Evolutionary conservation across 1,140 invertebrate species (phyloP), one percentile per base, ranked within the genome.

Genomic region (Eciton burchellii): DNA sequence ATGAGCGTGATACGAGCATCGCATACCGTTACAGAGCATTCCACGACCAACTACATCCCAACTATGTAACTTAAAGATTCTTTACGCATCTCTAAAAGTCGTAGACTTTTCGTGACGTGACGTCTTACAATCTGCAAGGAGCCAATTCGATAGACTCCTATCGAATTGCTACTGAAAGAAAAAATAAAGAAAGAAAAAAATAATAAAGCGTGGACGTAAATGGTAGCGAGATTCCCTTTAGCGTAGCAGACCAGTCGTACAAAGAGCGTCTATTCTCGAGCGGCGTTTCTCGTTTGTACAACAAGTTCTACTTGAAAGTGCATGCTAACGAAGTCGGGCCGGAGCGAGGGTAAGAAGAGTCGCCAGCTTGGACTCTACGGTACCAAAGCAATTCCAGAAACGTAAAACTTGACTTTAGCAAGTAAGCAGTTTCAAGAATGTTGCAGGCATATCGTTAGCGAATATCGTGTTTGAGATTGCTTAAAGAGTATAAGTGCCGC

Each of bases 321-420:
- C 81, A 82, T 82, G 81, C 81, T 76, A 65, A 82, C 73, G 47
- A 77, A 74, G 65, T 77, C 43, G 52, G 62, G 43, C n/a, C 77
- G 26, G 56, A 77, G 72, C 49, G 16, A 65, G 63, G 62, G 68
- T 57, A 56, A 68, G 35, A 77, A 52, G 41, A 68, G 62, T 77
- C n/a, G 49, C 63, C 35, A 56, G 70, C 41, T 56, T 79, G 24
- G 12, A 79, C 35, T 70, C 56, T 57, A 70, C 63, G 45, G 74
- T 49, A 35, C 35, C 35, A 3, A 79, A 79, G 74, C 74, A 79
- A 56, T 79, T 79, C 74, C 24, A 35, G 8, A 79, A 79, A 70
- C 66, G 6, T 35, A 60, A 65, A n/a, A 12, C 52, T 45, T 19
- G n/a, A 12, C 68, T n/a, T 70, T 57, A 29, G n/a, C 29, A 45